Evolutionary conservation across 2,888 invertebrate species (phyloP), one percentile per base, ranked within the genome.

Genomic region (Limulus polyphemus): DNA sequence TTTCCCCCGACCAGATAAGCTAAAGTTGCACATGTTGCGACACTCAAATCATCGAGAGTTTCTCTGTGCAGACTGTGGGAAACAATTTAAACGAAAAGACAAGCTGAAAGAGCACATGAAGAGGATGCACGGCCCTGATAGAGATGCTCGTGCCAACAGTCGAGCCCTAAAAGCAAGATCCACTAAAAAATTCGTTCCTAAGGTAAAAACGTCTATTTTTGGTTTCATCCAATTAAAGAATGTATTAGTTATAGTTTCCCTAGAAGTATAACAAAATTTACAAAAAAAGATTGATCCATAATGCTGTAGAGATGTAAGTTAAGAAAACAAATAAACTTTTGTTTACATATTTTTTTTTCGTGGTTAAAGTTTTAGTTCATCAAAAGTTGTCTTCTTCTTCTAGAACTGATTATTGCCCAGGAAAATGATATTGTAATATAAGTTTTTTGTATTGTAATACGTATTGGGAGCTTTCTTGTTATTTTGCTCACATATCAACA

Each of bases 1-100:
- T 60, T 88, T 88, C 75, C 83, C 84, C 0, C 83, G 85, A 3
- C 76, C 82, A 47, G 86, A 86, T 74, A 87, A 86, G 73, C 77
- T 88, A 57, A 82, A 83, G 64, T 81, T 85, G 75, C 88, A 88
- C 75, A 79, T 84, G 76, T 75, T 87, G 59, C 80, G 82, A 74
- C 69, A 69, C 63, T 69, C 69, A 17, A 68, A 69, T 58, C 69
- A 65, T 63, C 72, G 83, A 57, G 85, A 86, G 72, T 87, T 87
- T 76, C 79, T 85, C 66, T 89, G 89, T 72, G 83, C 85, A 7
- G 81, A 83, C 71, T 88, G 89, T 74, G 86, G 85, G 0, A 84
- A 85, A 69, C 85, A 85, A 73, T 88, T 88, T 74, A 87, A 87
- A 72, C 79, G 88, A 46, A 87, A 86, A 70, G 85, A 86, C 71